Base-by-base conservation (phyloP, 2,113 vertebrate species). In the Oxyura jamaicensis region DNA sequence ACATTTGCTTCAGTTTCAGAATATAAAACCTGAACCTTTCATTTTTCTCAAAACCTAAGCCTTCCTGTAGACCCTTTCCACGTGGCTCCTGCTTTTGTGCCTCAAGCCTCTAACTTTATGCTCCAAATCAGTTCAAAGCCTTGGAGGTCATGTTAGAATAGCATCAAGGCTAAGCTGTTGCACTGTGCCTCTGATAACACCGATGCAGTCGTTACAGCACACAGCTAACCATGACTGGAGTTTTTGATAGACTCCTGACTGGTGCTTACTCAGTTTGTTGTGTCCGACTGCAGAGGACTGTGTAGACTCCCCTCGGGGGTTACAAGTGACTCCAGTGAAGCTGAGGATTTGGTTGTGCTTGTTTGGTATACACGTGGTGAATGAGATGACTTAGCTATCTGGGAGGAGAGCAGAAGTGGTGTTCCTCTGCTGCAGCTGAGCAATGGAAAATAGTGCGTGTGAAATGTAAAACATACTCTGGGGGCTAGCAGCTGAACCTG, bases 361-460 rank as follows among this genome's bases (percentile, higher is more conserved):
- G 14, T 56, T 94, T 29, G 63, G 0, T 3, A 0, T 35, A 1
- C 1, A 3, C 35, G 11, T 77, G 46, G 17, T 80, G 36, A 17
- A 28, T 35, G 39, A 55, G 62, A 11, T 62, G 42, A 35, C 55
- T 85, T 6, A 19, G 17, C 67, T 15, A 11, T 10, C 39, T 42
- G 28, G 75, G 36, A 59, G 67, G 65, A 65, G 28, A 66, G 31
- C 39, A 68, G 25, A 73, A 73, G 14, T 35, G 0, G 0, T 7
- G 22, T 46, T 91, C 8, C 11, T 68, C 10, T 71, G 0, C 36
- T 83, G 82, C 46, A 69, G 23, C 67, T 90, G 91, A 31, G 69
- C 65, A 69, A 53, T 18, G 23, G n/a, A 50, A 36, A 55, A 31
- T 21, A 28, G 1, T 48, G 69, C 14, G 8, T 5, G 1, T 31